A percentile compares a stretch with the other conserved stretches of the same genome.
phyloP scores from a whole-genome alignment of 2,113 vertebrate genomes.

The human (Homo sapiens) region GRCh38 chr9:76153001-76153500 shows the following conservation, averaged over 20 bases:
- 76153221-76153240: conserved; percentile 19
- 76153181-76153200: neutral
- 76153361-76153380: neutral
- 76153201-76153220: neutral
- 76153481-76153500: neutral
- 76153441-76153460: neutral
- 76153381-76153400: neutral
- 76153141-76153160: neutral
- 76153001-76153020: conserved; percentile 1
- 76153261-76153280: neutral
- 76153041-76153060: neutral
- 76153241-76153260: neutral
- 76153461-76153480: neutral
- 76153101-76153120: neutral
- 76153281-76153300: neutral
- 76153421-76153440: neutral
- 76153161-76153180: neutral
- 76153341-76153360: neutral
- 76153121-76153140: neutral
- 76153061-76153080: neutral
- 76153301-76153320: neutral
- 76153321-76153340: conserved; percentile 6
- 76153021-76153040: neutral
- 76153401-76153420: neutral
- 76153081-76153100: neutral